A percentile compares a stretch with the other conserved stretches of the same genome.
Conservation (phyloP, 1,140 invertebrate genomes). For the Bombyx mandarina region DNA sequence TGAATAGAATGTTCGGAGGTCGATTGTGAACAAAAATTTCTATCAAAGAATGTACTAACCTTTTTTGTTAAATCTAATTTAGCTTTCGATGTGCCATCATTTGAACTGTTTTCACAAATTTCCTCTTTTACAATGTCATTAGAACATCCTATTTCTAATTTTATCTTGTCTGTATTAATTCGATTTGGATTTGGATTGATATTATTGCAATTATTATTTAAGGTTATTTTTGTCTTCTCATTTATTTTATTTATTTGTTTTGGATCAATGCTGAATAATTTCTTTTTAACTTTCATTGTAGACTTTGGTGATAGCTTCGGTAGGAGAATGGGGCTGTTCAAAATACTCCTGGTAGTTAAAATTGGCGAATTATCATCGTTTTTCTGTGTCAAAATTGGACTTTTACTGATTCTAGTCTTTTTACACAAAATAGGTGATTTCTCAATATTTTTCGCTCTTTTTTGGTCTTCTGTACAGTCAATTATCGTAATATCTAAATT, state of each 20-base stretch:
- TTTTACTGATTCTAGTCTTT: not conserved
- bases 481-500: slow-evolving; percentile 38
- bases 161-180: not conserved
- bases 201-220: not conserved
- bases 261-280: slow-evolving; percentile 23
- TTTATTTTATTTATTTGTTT: not conserved
- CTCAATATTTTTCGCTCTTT: not conserved
- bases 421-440: slow-evolving; percentile 26
- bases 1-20: slow-evolving; percentile 43
- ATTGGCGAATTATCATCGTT: slow-evolving; percentile 10
- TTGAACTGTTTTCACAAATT: not conserved
- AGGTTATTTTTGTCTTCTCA: not conserved
- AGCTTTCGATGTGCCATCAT: not conserved
- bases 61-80: slow-evolving; percentile 26
- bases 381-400: not conserved
- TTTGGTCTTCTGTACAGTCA: slow-evolving; percentile 10
- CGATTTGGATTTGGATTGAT: not conserved
- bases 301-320: slow-evolving; percentile 20
- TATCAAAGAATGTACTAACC: slow-evolving; percentile 46
- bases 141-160: not conserved
- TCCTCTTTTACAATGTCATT: not conserved
- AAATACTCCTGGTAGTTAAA: slow-evolving; percentile 6
- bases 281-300: slow-evolving; percentile 34
- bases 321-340: slow-evolving; percentile 26
- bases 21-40: slow-evolving; percentile 34